Percentiles rank a stretch among this genome's conserved stretches.
Evolutionary conservation across 2,888 invertebrate genomes (phyloP).

Genomic region (Lydus trimaculatus): DNA sequence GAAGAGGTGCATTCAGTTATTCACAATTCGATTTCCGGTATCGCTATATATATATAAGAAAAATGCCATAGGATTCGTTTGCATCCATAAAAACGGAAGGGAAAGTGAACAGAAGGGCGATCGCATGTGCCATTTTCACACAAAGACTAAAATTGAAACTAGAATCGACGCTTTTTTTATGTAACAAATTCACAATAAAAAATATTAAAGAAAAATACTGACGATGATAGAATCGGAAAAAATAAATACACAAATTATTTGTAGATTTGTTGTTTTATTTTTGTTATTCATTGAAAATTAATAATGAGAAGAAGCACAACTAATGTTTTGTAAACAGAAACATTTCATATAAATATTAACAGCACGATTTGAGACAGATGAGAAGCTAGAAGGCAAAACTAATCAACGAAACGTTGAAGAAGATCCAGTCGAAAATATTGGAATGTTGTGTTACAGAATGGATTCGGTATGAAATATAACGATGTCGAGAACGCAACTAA

Average conservation of each 20-base stretch:
- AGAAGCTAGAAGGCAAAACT: slow-evolving; percentile 32
- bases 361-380: slow-evolving; percentile 22
- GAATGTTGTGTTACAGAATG: slow-evolving; percentile 9
- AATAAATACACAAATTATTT: background rate
- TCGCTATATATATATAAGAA: slow-evolving; percentile 17
- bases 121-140: slow-evolving; percentile 30
- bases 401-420: slow-evolving; percentile 21
- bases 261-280: slow-evolving; percentile 16
- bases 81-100: slow-evolving; percentile 30
- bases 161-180: slow-evolving; percentile 11
- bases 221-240: background rate
- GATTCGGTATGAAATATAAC: slow-evolving; percentile 33
- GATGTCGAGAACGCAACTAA: slow-evolving; percentile 21
- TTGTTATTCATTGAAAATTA: slow-evolving; percentile 22
- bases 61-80: slow-evolving; percentile 27
- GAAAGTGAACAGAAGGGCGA: slow-evolving; percentile 19
- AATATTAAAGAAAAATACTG: slow-evolving; percentile 23
- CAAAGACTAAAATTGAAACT: slow-evolving; percentile 20
- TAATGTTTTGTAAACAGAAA: slow-evolving; percentile 34
- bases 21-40: slow-evolving; percentile 34
- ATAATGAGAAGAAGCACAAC: slow-evolving; percentile 15
- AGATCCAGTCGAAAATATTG: background rate
- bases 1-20: slow-evolving; percentile 32
- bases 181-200: slow-evolving; percentile 36
- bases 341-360: slow-evolving; percentile 26